Evolutionary conservation across 2,888 invertebrate species (phyloP), one percentile per base, ranked within the genome.

Genomic region (Temnothorax ravouxi): DNA sequence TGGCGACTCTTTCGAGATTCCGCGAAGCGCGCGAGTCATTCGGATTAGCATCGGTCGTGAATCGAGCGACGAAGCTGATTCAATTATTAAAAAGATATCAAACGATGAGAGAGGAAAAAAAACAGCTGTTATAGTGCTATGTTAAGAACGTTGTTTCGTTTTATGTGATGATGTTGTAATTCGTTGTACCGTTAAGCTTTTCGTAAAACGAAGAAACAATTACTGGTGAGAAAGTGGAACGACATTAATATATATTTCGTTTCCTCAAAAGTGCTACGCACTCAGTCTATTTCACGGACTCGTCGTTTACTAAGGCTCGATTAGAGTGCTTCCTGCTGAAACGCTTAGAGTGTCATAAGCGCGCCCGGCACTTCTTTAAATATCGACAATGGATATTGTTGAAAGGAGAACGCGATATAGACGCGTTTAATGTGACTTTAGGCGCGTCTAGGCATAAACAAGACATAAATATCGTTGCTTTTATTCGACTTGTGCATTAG

Each of bases 1-100:
- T 38, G 29, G 62, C 82, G 56, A 62, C 74, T 69, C 77, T 69
- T 59, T 77, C 38, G 41, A 47, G 56, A 77, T 84, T 56, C 34
- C 29, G 44, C 64, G 62, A 62, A 74, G 25, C 25, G n/a, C 50
- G 47, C 47, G 15, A 76, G 54, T 15, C 52, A 38, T 61, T n/a
- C 38, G 62, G n/a, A 56, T 71, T 9, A 38, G 15, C 56, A 4
- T 13, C 47, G 61, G 1, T 74, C 11, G 18, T 11, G 41, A 72
- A 41, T 72, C 25, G 25, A 25, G 15, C 13, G 25, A 25, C 11
- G 13, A 13, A 29, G 13, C 15, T 15, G 61, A 61, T 44, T 8
- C 25, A 2, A 6, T n/a, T 25, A 6, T n/a, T 25, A 13, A 25
- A 15, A 15, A 29, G 74, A 44, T 74, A 44, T n/a, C 15, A n/a